These are phyloP conservation scores for Tyrophagus putrescentiae DNA, from an alignment of 1,140 invertebrate species.

Conservation along the genomic window DNA sequence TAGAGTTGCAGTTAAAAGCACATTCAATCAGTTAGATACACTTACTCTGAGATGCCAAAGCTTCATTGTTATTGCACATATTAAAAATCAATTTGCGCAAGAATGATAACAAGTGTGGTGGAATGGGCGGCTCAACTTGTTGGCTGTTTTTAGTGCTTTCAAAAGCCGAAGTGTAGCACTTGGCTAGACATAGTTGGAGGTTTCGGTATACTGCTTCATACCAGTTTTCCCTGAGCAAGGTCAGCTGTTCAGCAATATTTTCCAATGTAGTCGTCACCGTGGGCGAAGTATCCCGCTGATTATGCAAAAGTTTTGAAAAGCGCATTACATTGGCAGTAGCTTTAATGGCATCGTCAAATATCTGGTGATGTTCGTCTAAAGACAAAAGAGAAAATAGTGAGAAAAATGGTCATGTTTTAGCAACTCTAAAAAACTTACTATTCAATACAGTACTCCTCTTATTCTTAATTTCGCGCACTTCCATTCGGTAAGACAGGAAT, in stretches of 20 bases:
- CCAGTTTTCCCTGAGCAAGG: conserved; percentile 95
- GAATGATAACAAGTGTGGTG: too few relatives aligned
- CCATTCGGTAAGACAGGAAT: conserved; percentile 84
- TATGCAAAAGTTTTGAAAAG: too few relatives aligned
- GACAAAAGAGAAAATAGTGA: conserved; percentile 24
- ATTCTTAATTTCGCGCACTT: conserved; percentile 63
- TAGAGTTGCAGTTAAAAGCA: too few relatives aligned
- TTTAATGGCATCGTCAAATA: conserved; percentile 82
- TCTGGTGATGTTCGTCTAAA: conserved; percentile 57
- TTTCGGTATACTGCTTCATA: conserved; percentile 86
- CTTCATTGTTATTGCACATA: too few relatives aligned
- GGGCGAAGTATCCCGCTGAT: conserved; percentile 82
- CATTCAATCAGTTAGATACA: too few relatives aligned
- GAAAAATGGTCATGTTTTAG: conserved; percentile 25
- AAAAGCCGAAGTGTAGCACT: conserved; percentile 83
- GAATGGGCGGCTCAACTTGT: too few relatives aligned
- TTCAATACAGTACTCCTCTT: too few relatives aligned
- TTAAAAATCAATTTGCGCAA: too few relatives aligned
- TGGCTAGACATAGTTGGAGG: conserved; percentile 80
- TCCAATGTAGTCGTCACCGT: conserved; percentile 84
- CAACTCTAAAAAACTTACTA: conserved; percentile 18
- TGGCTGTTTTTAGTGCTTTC: too few relatives aligned
- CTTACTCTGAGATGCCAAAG: too few relatives aligned
- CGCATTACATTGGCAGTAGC: too few relatives aligned
- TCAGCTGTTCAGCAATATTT: conserved; percentile 95